Percentiles rank a stretch among this genome's conserved stretches.
Evolutionary conservation across 2,797 vertebrate genomes (phyloP).

Genomic region (Parambassis ranga): DNA sequence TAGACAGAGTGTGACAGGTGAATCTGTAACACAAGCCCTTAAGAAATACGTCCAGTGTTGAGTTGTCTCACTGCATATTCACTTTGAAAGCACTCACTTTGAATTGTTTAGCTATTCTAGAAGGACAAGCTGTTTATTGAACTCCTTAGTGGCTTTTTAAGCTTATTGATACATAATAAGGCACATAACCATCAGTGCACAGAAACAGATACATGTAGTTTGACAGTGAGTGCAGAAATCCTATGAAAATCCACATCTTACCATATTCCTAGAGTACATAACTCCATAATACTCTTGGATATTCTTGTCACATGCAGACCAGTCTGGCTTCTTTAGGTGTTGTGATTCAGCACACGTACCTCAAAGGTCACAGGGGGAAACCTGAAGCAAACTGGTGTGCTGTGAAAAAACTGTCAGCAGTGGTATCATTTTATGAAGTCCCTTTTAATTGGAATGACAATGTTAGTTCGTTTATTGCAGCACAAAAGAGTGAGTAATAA

Average conservation of each 20-base stretch:
- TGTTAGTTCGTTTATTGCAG: neutral
- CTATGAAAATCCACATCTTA: too few relatives aligned
- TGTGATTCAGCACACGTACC: neutral
- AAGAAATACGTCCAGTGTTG: constrained; percentile 1
- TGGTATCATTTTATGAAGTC: neutral
- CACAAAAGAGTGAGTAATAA: neutral
- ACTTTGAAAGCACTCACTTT: neutral
- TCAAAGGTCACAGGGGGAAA: constrained; percentile 23
- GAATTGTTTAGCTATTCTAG: neutral
- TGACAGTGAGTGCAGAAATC: neutral
- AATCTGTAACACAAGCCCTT: constrained; percentile 17
- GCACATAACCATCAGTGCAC: neutral
- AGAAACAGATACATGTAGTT: neutral
- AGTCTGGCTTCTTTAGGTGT: neutral
- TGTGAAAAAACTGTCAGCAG: neutral
- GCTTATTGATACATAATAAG: neutral
- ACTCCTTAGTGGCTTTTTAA: neutral
- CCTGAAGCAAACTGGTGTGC: neutral
- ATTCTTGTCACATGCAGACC: neutral
- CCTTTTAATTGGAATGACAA: neutral
- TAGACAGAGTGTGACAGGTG: constrained; percentile 47
- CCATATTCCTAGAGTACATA: neutral
- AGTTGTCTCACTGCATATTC: constrained; percentile 1
- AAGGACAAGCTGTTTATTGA: constrained; percentile 13
- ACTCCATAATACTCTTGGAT: neutral